Evolutionary conservation across 1,140 invertebrate genomes (phyloP), one percentile per base, ranked within the genome.

Genomic region (Dufourea novaeangliae): DNA sequence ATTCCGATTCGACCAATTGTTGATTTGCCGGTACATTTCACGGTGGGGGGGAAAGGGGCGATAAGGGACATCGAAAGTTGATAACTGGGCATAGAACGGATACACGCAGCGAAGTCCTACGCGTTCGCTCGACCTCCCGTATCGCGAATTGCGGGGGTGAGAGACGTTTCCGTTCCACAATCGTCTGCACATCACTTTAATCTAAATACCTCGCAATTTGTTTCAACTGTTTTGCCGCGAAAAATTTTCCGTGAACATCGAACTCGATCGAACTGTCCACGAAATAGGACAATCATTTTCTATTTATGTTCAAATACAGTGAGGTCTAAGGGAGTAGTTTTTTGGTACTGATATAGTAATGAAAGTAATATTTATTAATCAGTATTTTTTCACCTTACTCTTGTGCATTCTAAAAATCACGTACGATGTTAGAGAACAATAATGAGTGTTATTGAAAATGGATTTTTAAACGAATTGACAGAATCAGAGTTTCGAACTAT

Each of bases 91-190:
- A 59, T 64, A 54, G 71, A 84, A 84, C 83, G 82, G 83, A 85
- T 85, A 85, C 78, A 83, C 71, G 78, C 82, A 34, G 57, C 44
- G 12, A 29, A 85, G 69, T 81, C 83, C 83, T 85, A 85, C 83
- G 83, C 83, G 66, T 78, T 78, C 29, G 41, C 32, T 84, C 80
- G 83, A 66, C 64, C 20, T 66, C 72, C 39, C 74, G 34, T 84
- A 85, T 84, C 83, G 37, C 74, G 22, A 66, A 85, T 74, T 79
- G 83, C 82, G 79, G 74, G 83, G 83, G 82, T 81, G 74, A 78
- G 75, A 41, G 61, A 29, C 56, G 57, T 72, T 85, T 85, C 83
- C 83, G 83, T 67, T 69, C 73, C 34, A 52, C 29, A 41, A 67
- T 75, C 37, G 52, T 52, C 54, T 37, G 7, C 41, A 3, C 59